These are phyloP conservation scores for Gymnarchus niloticus DNA, from an alignment of 2,113 vertebrate genomes.

Conservation along the genomic window DNA sequence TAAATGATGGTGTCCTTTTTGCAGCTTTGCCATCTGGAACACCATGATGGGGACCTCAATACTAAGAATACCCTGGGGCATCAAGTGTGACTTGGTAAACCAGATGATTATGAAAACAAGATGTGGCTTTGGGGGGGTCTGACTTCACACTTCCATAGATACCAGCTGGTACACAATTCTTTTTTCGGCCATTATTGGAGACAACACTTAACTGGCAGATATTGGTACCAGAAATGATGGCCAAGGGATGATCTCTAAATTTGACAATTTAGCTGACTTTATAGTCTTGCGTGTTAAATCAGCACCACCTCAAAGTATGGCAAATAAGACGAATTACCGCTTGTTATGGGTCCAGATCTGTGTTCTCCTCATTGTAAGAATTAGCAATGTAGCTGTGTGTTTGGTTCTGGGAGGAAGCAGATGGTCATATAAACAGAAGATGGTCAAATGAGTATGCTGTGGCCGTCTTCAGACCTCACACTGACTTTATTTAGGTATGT, in stretches of 20 bases:
- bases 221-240: too few relatives aligned
- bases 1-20: not conserved
- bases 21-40: conserved; percentile 97
- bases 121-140: too few relatives aligned
- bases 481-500: not conserved
- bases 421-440: not conserved
- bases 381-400: not conserved
- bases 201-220: too few relatives aligned
- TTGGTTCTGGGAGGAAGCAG: too few relatives aligned
- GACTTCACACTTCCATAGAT: too few relatives aligned
- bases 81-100: too few relatives aligned
- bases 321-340: not conserved
- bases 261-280: too few relatives aligned
- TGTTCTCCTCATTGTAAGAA: not conserved
- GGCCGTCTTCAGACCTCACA: not conserved
- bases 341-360: not conserved
- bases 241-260: too few relatives aligned
- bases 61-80: conserved; percentile 94
- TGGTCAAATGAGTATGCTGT: not conserved
- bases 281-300: not conserved
- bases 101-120: too few relatives aligned
- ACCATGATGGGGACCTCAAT: conserved; percentile 99
- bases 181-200: too few relatives aligned
- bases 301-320: not conserved
- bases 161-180: too few relatives aligned